Base-by-base conservation (phyloP, 2,113 vertebrate species). In the Tetraodon nigroviridis region DNA sequence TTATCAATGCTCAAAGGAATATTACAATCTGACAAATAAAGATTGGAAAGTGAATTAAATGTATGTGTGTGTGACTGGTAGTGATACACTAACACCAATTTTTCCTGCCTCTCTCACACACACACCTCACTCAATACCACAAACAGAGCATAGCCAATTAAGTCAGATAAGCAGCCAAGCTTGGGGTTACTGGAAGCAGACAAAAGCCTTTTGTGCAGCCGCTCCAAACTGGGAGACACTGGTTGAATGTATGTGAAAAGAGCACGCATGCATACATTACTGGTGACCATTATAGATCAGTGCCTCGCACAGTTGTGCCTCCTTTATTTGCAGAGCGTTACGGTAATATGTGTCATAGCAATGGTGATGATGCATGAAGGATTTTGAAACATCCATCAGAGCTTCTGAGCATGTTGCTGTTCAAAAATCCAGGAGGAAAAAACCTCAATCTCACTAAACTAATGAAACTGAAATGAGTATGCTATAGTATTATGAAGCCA, bases 101-200 rank as follows among this genome's bases (percentile, higher is more conserved):
- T 49, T 56, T 10, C 14, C 53, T 59, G 29, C 24, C 58, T 41
- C 57, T 53, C 54, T 49, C 19, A 32, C 40, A 19, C 58, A 40
- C 27, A 40, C 48, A 29, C 16, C 44, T 41, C 41, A 46, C 51
- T 72, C 58, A 80, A 76, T 67, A 64, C 74, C 78, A 75, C 81
- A 82, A 84, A 75, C 79, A 79, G 73, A 76, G 82, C 83, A 86
- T 78, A 73, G 83, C 83, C 82, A 86, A 86, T 89, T 81, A 87
- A 79, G 70, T 67, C 59, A 79, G 77, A 72, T 78, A 79, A 79
- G 73, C 76, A 69, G 65, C 54, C 81, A 69, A 59, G 78, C 84
- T 76, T 73, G 73, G 65, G 42, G 58, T 87, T 86, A 86, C 85
- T 84, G 84, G 81, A 87, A 87, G 60, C 70, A 61, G 59, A 89